Base-by-base conservation (phyloP, 1,140 invertebrate species). In the Anagrus nilaparvatae region DNA sequence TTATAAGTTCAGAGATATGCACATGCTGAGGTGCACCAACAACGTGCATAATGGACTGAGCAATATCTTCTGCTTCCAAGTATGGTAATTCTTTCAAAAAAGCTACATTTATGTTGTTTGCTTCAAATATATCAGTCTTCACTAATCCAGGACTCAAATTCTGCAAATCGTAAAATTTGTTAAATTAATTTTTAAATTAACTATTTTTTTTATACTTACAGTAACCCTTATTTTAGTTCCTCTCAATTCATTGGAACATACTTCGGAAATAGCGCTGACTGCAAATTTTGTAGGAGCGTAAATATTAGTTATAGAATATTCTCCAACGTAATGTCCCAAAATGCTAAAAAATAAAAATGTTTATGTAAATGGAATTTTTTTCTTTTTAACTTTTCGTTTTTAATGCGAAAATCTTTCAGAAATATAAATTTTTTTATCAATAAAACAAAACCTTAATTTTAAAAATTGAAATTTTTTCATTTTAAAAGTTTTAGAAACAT, bases 221-320 rank as follows among this genome's bases (percentile, higher is more conserved):
- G 75, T 73, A 0, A 81, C 64, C 48, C 74, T 67, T 31, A 81
- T 76, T 28, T 73, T 71, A 13, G 64, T 49, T 16, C 66, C 59
- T 19, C 65, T 55, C 14, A 81, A 62, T 52, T 81, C 79, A 28
- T 69, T 65, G 19, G 75, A 63, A 12, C 79, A 60, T 0, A 70
- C 71, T 51, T 81, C 75, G 0, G 71, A 73, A 3, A 81, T 59
- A 5, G 74, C 74, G n/a, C 68, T 73, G 0, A 81, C 69, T 10
- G 75, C 75, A 53, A 68, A 69, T 57, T 81, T 81, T 0, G 75
- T 74, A 0, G 74, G 75, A 14, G 70, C 55, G 55, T 81, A 77
- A 42, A 72, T 66, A 41, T 71, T 66, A n/a, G n/a, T n/a, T n/a
- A n/a, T n/a, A n/a, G n/a, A n/a, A n/a, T n/a, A n/a, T n/a, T n/a